A percentile compares a stretch with the other conserved stretches of the same genome.
phyloP scores from a whole-genome alignment of 2,888 invertebrate genomes.

The Aleiodes alternator region DNA sequence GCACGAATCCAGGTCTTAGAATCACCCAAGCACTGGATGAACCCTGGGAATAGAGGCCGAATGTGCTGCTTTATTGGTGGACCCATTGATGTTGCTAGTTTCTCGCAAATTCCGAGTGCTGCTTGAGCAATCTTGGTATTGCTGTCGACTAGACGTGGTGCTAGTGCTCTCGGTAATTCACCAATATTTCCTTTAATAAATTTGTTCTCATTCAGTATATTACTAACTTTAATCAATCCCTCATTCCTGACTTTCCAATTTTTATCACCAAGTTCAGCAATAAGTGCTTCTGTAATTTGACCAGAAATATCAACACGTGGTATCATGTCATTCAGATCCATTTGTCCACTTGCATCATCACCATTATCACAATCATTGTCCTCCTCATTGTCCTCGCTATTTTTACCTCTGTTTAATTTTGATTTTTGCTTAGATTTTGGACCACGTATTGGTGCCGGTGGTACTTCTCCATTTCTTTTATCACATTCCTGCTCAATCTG shows the following conservation, averaged over 20 bases:
- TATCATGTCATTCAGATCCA: constrained; percentile 79
- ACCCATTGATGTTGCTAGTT: constrained; percentile 89
- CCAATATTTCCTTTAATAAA: constrained; percentile 90
- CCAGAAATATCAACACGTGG: constrained; percentile 88
- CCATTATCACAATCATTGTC: constrained; percentile 77
- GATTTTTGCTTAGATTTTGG: constrained; percentile 57
- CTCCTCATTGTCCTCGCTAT: constrained; percentile 59
- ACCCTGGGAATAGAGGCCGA: constrained; percentile 88
- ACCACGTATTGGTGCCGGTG: constrained; percentile 65
- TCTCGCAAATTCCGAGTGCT: constrained; percentile 89
- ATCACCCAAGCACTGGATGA: constrained; percentile 82
- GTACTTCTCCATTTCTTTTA: constrained; percentile 76
- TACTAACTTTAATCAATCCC: constrained; percentile 79
- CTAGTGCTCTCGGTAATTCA: constrained; percentile 88
- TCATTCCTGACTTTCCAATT: constrained; percentile 89
- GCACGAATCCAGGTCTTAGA: constrained; percentile 88
- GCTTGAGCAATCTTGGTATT: constrained; percentile 94
- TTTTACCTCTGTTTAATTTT: constrained; percentile 28
- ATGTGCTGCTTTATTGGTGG: constrained; percentile 87
- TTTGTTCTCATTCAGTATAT: constrained; percentile 85
- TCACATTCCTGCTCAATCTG: constrained; percentile 92
- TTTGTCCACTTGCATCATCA: constrained; percentile 76
- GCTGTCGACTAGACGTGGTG: constrained; percentile 88
- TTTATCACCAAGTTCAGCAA: constrained; percentile 90
- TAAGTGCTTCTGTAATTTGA: constrained; percentile 87